Conservation (phyloP, 2,113 vertebrate genomes). For the Fregetta grallaria region DNA sequence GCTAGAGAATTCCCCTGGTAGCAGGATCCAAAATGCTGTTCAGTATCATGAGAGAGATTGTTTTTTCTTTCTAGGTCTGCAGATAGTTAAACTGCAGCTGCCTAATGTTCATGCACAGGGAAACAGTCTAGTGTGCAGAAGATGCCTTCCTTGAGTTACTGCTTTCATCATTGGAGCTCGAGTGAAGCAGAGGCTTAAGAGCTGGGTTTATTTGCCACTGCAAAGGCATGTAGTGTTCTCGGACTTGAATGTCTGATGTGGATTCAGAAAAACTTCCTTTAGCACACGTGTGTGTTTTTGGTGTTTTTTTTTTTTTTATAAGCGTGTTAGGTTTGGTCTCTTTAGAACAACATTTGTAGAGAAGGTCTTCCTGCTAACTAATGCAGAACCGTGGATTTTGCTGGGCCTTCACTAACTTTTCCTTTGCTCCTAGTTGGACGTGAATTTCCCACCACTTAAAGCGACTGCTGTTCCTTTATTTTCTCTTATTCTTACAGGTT, state of each 20-base stretch:
- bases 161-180: too few species aligned
- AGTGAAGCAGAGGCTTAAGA: neutral
- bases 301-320: neutral
- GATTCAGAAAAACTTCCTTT: neutral
- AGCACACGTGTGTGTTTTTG: neutral
- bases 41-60: neutral
- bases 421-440: neutral
- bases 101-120: fast-evolving
- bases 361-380: neutral
- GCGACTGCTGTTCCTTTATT: neutral
- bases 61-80: neutral
- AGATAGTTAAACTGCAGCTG: neutral
- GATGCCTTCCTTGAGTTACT: neutral
- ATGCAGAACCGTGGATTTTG: fast-evolving
- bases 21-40: neutral
- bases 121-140: neutral
- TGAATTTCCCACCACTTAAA: neutral
- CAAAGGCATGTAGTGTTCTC: neutral
- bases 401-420: neutral
- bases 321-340: too few species aligned
- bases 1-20: neutral
- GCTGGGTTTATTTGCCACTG: neutral
- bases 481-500: neutral
- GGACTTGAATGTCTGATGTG: neutral
- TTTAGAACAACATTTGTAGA: neutral